phyloP scores from a whole-genome alignment of 2,113 vertebrate genomes.

The Vombatus ursinus region DNA sequence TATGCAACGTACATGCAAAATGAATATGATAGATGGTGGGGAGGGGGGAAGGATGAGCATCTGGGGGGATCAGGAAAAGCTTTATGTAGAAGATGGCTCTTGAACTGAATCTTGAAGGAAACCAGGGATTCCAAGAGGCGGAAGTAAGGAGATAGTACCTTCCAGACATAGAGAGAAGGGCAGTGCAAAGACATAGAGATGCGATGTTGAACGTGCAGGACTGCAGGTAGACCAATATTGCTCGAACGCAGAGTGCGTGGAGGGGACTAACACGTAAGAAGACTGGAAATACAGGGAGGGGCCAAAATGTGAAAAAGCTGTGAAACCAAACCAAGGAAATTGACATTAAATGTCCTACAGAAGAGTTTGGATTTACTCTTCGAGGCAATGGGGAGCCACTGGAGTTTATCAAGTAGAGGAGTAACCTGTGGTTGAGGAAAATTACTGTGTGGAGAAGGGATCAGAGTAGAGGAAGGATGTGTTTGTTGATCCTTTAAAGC shows the following conservation, averaged over 20 bases:
- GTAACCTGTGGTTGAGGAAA: background rate
- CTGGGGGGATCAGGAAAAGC: background rate
- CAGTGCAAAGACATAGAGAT: background rate
- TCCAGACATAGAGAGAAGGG: background rate
- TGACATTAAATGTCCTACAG: too few species aligned
- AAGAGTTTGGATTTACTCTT: background rate
- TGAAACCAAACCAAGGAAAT: background rate
- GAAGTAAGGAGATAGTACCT: background rate
- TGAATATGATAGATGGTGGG: background rate
- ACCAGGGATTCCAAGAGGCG: background rate
- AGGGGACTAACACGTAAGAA: background rate
- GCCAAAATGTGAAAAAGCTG: background rate
- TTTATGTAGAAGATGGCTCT: background rate
- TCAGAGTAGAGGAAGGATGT: background rate
- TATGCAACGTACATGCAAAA: background rate
- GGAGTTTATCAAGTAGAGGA: background rate
- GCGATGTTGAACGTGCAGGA: background rate
- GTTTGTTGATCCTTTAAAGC: conserved; percentile 22
- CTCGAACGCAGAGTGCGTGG: background rate
- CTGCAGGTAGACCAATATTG: background rate
- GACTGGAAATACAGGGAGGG: background rate
- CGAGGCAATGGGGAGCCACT: background rate
- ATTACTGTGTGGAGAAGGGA: background rate
- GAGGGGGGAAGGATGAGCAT: background rate
- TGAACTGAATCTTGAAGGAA: background rate